Base-by-base conservation (phyloP, 2,797 vertebrate species). In the Novumbra hubbsi region DNA sequence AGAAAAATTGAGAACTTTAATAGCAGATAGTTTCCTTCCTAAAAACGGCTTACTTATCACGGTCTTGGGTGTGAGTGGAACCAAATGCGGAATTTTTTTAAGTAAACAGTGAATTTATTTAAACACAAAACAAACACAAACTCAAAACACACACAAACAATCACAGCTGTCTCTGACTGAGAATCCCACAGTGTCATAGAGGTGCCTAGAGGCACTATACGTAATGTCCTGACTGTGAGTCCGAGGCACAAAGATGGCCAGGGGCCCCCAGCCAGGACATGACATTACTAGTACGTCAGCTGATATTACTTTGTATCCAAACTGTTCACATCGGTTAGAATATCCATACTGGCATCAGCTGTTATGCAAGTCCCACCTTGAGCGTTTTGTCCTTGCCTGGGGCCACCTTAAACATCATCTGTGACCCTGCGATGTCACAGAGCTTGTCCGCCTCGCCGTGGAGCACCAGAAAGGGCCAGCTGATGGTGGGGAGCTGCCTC, bases 401-500 rank as follows among this genome's bases (percentile, higher is more conserved):
- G 67, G 95, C 91, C 0, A 91, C 93, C n/a, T 97, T 94, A 80
- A 94, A 90, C 92, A 99, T 95, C 72, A 96, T 78, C 49, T 92
- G 92, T 27, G 98, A 95, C n/a, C 98, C 98, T 76, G 80, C 89
- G 91, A 98, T 95, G 79, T 98, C 94, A 0, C 96, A 98, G 65
- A 99, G 94, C 84, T 94, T 96, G 91, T 99, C 98, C 0, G 88
- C 89, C 0, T 95, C 95, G 1, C 98, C 98, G 0, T 99, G 98
- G 48, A 99, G 93, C 88, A 98, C 91, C 81, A 96, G 83, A 87
- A 99, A 93, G 38, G 97, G 97, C 91, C 97, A 90, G 27, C 85
- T 89, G 86, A 99, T 92, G 87, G 91, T 92, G 5, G 96, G 93
- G 76, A 99, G 87, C 27, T 93, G 94, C 68, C 90, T 93, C 86